Base-by-base conservation (phyloP, 2,888 invertebrate genomes). In the Mesorhabditis sp. region DNA sequence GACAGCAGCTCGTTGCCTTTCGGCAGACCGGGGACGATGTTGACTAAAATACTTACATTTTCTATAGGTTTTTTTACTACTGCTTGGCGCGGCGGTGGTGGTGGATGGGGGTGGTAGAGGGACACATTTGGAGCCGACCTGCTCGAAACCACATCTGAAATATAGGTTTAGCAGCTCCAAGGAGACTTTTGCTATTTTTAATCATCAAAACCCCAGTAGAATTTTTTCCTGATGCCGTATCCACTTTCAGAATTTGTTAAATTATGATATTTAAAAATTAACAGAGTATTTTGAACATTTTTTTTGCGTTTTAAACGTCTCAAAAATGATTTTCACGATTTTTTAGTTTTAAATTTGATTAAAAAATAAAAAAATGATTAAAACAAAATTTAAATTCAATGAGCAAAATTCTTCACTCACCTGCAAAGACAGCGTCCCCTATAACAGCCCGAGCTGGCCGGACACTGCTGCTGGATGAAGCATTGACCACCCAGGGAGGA, bases 401-500 rank as follows among this genome's bases (percentile, higher is more conserved):
- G n/a, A n/a, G n/a, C 44, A 13, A 45, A 63, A 7, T 61, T 1
- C 62, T 7, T 41, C 5, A 62, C 61, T 10, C n/a, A 71, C 74
- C 75, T 72, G 75, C 85, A 85, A 74, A 80, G 74, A 70, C 85
- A 85, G 13, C 83, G 67, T 13, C 85, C 85, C 41, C 85, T 72
- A 66, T 84, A 85, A 69, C 85, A 85, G 28, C 85, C 85, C 3
- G 84, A 77, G 66, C 83, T 82, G 44, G 76, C 71, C 0, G 85
- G 85, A 66, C 85, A 85, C 65, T 85, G 85, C 65, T 80, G 80
- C 73, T 85, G 85, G 15, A 84, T 83, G 76, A 84, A 83, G 70
- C 85, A 85, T n/a, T 81, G 75, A 4, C 76, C 79, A 13, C 83
- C 83, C 1, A 84, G 76, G 5, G 76, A 71, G 5, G 76, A 75